Conservation (phyloP, 2,797 vertebrate genomes). For the Geotrypetes seraphini region DNA sequence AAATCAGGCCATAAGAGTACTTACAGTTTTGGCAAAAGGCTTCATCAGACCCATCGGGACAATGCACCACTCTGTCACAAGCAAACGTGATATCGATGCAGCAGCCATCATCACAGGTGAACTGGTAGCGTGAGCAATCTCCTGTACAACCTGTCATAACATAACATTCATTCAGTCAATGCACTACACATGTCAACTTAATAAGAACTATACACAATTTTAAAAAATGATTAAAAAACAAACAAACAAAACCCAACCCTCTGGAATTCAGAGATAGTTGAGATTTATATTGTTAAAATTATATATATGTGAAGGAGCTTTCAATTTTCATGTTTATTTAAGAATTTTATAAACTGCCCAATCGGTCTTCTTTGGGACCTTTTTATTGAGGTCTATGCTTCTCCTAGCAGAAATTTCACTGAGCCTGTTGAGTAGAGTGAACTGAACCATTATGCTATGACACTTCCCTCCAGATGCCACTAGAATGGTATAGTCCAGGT, state of each 20-base stretch:
- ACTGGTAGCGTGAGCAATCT: slow-evolving; percentile 82
- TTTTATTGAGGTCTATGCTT: too few relatives aligned
- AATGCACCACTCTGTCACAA: slow-evolving; percentile 82
- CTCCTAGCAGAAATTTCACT: too few relatives aligned
- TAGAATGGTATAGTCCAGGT: too few relatives aligned
- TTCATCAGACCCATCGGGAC: slow-evolving; percentile 86
- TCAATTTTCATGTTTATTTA: too few relatives aligned
- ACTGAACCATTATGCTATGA: too few relatives aligned
- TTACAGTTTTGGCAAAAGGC: slow-evolving; percentile 85
- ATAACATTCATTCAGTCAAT: slow-evolving; percentile 16
- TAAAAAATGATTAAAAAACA: background rate
- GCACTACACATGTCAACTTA: slow-evolving; percentile 7
- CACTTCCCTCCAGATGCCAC: too few relatives aligned
- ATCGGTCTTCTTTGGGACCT: too few relatives aligned
- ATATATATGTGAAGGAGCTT: too few relatives aligned
- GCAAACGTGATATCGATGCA: slow-evolving; percentile 89
- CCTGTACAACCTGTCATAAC: slow-evolving; percentile 64
- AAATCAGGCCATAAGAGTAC: slow-evolving; percentile 21
- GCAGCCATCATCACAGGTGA: slow-evolving; percentile 87
- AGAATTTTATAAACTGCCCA: too few relatives aligned
- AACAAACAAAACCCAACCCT: rapidly evolving
- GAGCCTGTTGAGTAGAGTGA: too few relatives aligned
- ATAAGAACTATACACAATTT: background rate
- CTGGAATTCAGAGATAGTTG: too few relatives aligned
- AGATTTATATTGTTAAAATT: background rate